Evolutionary conservation across 1,140 invertebrate species (phyloP).

Genomic region (Spodoptera litura): DNA sequence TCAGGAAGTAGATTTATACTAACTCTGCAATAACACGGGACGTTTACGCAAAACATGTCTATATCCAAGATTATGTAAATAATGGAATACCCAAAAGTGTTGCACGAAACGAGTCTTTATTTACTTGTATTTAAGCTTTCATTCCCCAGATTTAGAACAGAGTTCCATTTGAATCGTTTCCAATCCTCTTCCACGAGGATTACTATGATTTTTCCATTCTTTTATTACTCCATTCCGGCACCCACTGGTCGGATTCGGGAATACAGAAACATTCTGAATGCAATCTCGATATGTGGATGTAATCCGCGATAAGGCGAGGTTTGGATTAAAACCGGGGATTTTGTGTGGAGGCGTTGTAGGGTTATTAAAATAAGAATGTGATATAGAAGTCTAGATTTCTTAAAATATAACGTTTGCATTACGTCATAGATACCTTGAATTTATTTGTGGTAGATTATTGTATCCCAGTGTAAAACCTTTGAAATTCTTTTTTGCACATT

Average conservation of each 20-base stretch:
- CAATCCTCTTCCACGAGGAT: constrained; percentile 12
- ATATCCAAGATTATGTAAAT: not conserved
- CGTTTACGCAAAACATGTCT: not conserved
- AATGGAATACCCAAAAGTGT: not conserved
- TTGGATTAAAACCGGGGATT: not conserved
- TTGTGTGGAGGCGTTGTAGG: too few species aligned
- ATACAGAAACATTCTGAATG: constrained; percentile 23
- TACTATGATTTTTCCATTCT: constrained; percentile 36
- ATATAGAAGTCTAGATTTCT: too few species aligned
- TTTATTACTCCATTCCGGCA: not conserved
- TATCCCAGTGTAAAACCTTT: too few species aligned
- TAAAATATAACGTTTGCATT: too few species aligned
- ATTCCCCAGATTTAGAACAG: not conserved
- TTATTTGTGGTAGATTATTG: too few species aligned
- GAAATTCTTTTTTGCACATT: too few species aligned
- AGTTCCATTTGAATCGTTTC: constrained; percentile 13
- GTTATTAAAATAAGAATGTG: not conserved
- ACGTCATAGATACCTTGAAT: too few species aligned
- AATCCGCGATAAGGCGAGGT: not conserved
- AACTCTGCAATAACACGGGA: too few species aligned
- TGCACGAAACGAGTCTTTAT: not conserved
- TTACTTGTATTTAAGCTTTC: not conserved
- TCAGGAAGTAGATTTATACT: too few species aligned
- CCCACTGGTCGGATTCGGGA: not conserved
- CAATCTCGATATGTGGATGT: constrained; percentile 22